phyloP scores from a whole-genome alignment of 2,888 invertebrate species.

The Volucella inanis region DNA sequence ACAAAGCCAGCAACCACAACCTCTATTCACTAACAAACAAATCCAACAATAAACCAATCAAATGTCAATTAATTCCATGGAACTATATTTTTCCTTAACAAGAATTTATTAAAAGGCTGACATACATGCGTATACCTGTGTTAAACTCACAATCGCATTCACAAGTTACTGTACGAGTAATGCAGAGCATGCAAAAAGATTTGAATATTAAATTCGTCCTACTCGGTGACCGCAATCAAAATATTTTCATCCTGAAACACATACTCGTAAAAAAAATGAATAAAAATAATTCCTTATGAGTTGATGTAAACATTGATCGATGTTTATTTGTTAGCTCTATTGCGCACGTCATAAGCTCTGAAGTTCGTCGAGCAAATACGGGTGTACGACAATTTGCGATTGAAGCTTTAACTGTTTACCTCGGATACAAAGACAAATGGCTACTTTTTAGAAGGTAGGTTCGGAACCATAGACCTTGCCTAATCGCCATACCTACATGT shows the following conservation, averaged over 20 bases:
- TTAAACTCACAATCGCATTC: too few species aligned
- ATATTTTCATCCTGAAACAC: not conserved
- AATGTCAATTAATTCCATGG: slow-evolving; percentile 12
- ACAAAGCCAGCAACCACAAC: not conserved
- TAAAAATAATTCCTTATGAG: not conserved
- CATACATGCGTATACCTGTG: too few species aligned
- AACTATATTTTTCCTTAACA: not conserved
- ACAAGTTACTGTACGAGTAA: too few species aligned
- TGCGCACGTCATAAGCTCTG: too few species aligned
- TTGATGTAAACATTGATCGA: too few species aligned
- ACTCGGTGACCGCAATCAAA: not conserved
- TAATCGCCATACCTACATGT: slow-evolving; percentile 1
- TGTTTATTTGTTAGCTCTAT: too few species aligned
- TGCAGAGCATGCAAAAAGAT: not conserved
- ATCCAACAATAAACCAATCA: slow-evolving; percentile 15
- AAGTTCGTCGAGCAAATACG: too few species aligned
- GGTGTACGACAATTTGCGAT: not conserved
- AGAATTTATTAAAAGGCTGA: too few species aligned
- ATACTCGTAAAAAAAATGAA: not conserved
- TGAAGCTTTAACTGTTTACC: not conserved
- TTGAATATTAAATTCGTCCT: not conserved
- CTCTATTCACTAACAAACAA: not conserved
- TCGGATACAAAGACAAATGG: not conserved
- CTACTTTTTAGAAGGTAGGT: not conserved
- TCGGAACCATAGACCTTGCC: slow-evolving; percentile 2